Conservation (phyloP, 2,888 invertebrate genomes). For the Orthosia incerta region DNA sequence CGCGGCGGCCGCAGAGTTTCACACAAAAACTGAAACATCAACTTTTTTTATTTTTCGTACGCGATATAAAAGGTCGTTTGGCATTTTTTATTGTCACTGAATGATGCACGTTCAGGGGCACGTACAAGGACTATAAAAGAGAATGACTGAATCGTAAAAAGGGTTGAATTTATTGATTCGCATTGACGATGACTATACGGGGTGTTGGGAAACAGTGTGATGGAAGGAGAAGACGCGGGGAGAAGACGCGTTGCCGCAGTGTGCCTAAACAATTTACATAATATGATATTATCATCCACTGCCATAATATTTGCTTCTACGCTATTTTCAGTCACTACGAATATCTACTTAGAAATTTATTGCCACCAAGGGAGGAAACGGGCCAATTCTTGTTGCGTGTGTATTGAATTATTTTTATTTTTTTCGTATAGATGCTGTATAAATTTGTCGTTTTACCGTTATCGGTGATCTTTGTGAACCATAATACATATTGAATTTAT, state of each 20-base stretch:
- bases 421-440: slow-evolving; percentile 62
- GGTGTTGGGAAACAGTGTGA: slow-evolving; percentile 66
- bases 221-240: slow-evolving; percentile 32
- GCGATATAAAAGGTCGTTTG: slow-evolving; percentile 81
- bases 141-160: slow-evolving; percentile 89
- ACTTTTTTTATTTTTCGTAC: slow-evolving; percentile 79
- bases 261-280: slow-evolving; percentile 84
- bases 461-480: slow-evolving; percentile 53
- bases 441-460: slow-evolving; percentile 64
- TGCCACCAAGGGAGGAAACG: slow-evolving; percentile 72
- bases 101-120: slow-evolving; percentile 86
- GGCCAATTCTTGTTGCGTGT: slow-evolving; percentile 75
- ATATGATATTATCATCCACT: slow-evolving; percentile 81
- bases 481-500: slow-evolving; percentile 54
- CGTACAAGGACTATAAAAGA: slow-evolving; percentile 86
- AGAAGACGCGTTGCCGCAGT: neutral
- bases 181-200: slow-evolving; percentile 82
- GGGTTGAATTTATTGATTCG: slow-evolving; percentile 90
- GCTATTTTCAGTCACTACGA: slow-evolving; percentile 75
- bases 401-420: slow-evolving; percentile 76
- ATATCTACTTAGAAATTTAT: slow-evolving; percentile 77
- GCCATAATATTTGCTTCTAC: slow-evolving; percentile 76
- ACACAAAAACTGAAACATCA: slow-evolving; percentile 74
- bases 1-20: slow-evolving; percentile 63
- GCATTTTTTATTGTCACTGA: slow-evolving; percentile 84